Evolutionary conservation across 2,797 vertebrate genomes (phyloP).

Genomic region (Atherinosoma microstoma): DNA sequence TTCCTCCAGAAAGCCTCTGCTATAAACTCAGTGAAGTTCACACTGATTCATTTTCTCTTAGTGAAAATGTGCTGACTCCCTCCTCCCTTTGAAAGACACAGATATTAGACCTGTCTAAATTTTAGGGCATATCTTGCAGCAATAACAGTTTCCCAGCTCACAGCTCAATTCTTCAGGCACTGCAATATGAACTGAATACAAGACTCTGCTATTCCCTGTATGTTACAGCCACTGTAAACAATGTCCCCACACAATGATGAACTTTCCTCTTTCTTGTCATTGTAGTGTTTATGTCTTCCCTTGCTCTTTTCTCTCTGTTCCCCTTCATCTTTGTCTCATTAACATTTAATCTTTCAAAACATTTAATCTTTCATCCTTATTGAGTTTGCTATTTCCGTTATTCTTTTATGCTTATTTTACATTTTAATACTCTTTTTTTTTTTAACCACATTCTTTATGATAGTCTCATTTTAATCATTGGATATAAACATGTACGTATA

Average conservation of each 20-base stretch:
- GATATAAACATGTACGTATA: background rate
- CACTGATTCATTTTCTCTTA: constrained; percentile 34
- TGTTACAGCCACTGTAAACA: constrained; percentile 23
- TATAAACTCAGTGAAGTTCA: constrained; percentile 14
- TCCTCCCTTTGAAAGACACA: constrained; percentile 27
- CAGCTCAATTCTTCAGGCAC: constrained; percentile 23
- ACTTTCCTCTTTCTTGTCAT: constrained; percentile 14
- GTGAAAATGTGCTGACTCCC: constrained; percentile 44
- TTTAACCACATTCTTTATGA: background rate
- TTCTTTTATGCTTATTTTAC: background rate
- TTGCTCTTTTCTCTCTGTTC: background rate
- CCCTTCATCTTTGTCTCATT: background rate
- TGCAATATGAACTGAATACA: constrained; percentile 17
- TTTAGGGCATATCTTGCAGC: constrained; percentile 42
- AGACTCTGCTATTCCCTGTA: constrained; percentile 9
- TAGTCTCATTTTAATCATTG: background rate
- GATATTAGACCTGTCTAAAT: constrained; percentile 37
- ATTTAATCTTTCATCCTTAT: too few relatives aligned
- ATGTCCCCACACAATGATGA: constrained; percentile 3
- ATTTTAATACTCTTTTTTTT: background rate
- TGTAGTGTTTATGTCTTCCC: constrained; percentile 4
- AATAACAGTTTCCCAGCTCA: constrained; percentile 37
- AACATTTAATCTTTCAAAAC: background rate
- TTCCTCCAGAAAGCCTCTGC: background rate
- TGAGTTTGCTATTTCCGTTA: background rate